Conservation (phyloP, 2,797 vertebrate genomes). For the Gymnopithys bicolor region DNA sequence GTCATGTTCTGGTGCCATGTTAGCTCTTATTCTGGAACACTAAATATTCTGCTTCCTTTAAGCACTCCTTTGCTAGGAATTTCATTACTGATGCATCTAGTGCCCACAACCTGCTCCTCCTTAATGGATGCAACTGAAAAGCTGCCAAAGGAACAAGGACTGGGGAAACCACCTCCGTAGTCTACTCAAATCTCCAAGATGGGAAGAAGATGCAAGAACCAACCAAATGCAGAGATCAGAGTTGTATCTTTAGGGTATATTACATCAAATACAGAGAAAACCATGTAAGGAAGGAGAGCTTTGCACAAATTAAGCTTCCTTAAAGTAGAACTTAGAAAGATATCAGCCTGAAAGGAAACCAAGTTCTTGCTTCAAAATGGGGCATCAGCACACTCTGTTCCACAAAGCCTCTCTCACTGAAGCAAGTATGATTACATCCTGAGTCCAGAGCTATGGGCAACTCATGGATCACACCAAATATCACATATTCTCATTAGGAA, state of each 20-base stretch:
- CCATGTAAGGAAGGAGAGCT: background rate
- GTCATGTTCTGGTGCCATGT: background rate
- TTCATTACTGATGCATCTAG: background rate
- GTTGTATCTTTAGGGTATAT: background rate
- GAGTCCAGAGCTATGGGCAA: background rate
- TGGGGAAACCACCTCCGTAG: background rate
- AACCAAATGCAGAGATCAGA: background rate
- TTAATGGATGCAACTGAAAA: background rate
- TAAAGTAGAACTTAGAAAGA: background rate
- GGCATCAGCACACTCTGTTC: background rate
- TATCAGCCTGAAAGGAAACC: background rate
- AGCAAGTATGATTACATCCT: background rate
- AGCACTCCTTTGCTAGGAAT: background rate
- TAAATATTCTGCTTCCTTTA: background rate
- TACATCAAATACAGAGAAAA: background rate
- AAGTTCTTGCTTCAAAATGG: background rate
- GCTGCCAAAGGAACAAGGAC: background rate
- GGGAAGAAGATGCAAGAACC: background rate
- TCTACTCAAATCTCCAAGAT: background rate
- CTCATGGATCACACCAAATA: background rate
- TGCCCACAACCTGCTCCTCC: background rate
- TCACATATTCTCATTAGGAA: background rate
- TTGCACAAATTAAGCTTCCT: background rate
- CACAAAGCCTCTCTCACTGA: background rate
- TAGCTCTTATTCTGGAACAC: background rate